A percentile compares a stretch with the other conserved stretches of the same genome.
These are phyloP conservation scores for Ladona fulva DNA, from an alignment of 1,140 invertebrate genomes.

Conservation along the genomic window DNA sequence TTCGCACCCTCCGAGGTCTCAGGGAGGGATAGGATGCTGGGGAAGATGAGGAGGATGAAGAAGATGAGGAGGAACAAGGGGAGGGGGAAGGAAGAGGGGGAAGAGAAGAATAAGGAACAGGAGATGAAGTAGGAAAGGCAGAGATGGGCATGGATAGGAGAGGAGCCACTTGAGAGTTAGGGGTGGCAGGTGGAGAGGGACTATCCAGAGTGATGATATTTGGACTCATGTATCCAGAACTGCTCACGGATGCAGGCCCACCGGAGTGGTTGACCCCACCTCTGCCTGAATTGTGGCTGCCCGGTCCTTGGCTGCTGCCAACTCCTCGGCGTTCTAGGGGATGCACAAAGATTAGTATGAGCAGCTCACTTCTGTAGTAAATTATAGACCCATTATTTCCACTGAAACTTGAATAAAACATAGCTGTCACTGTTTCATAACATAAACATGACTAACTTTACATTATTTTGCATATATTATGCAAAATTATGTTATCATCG, in stretches of 20 bases:
- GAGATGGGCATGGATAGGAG: not conserved
- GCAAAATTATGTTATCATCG: too few species aligned
- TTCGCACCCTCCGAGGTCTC: not conserved
- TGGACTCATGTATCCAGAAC: conserved; percentile 44
- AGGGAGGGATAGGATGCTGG: not conserved
- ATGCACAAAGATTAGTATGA: conserved; percentile 23
- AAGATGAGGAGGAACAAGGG: not conserved
- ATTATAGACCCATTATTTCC: not conserved
- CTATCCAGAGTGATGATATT: conserved; percentile 46
- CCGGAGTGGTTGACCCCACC: not conserved
- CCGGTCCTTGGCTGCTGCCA: conserved; percentile 28
- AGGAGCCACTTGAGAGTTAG: not conserved
- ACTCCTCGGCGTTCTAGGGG: conserved; percentile 13
- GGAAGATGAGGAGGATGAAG: not conserved
- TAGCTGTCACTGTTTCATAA: too few species aligned
- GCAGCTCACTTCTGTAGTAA: not conserved
- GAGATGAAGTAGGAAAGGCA: not conserved
- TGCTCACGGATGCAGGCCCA: conserved; percentile 39
- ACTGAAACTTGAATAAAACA: too few species aligned
- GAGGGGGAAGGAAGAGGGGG: not conserved
- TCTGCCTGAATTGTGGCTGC: conserved; percentile 31
- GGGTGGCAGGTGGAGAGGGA: conserved; percentile 41
- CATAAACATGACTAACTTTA: too few species aligned
- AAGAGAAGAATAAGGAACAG: not conserved
- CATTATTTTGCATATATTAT: too few species aligned